Conservation (phyloP, 2,888 invertebrate species). For the Cephus runcator region DNA sequence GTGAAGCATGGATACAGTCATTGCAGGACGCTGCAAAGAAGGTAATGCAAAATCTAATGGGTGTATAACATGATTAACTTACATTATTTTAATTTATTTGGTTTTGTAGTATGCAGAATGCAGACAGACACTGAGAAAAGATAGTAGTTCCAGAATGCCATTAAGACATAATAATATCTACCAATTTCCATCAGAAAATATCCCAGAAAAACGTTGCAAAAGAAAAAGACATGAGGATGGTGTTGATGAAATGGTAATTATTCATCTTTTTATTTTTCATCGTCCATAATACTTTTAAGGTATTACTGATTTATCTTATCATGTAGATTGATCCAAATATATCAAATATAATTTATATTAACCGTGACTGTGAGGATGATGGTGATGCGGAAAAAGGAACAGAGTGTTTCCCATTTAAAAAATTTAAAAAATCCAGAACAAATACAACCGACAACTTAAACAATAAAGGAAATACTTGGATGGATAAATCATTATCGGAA, state of each 20-base stretch:
- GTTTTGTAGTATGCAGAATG: slow-evolving; percentile 67
- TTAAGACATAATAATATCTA: slow-evolving; percentile 70
- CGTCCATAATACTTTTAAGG: neutral
- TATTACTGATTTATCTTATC: neutral
- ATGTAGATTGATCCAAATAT: slow-evolving; percentile 12
- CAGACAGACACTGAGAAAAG: slow-evolving; percentile 72
- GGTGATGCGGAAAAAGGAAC: slow-evolving; percentile 23
- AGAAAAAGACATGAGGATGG: slow-evolving; percentile 37
- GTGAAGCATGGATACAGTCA: slow-evolving; percentile 70
- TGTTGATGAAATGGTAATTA: slow-evolving; percentile 27
- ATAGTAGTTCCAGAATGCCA: slow-evolving; percentile 73
- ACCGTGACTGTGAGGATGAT: slow-evolving; percentile 34
- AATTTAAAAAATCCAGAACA: slow-evolving; percentile 29
- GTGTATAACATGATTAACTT: neutral
- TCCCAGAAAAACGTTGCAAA: slow-evolving; percentile 36
- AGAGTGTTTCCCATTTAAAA: slow-evolving; percentile 28
- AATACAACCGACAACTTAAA: slow-evolving; percentile 1
- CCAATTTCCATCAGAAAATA: slow-evolving; percentile 62
- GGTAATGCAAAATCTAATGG: slow-evolving; percentile 38
- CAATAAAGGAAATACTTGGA: neutral
- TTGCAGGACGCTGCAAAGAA: slow-evolving; percentile 70
- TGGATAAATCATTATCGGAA: slow-evolving; percentile 11
- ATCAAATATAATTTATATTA: slow-evolving; percentile 26
- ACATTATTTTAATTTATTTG: slow-evolving; percentile 1
- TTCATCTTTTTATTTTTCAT: neutral